Percentiles rank a stretch among this genome's conserved stretches.
These are phyloP conservation scores for Crematogaster levior DNA, from an alignment of 2,888 invertebrate species.

Conservation along the genomic window DNA sequence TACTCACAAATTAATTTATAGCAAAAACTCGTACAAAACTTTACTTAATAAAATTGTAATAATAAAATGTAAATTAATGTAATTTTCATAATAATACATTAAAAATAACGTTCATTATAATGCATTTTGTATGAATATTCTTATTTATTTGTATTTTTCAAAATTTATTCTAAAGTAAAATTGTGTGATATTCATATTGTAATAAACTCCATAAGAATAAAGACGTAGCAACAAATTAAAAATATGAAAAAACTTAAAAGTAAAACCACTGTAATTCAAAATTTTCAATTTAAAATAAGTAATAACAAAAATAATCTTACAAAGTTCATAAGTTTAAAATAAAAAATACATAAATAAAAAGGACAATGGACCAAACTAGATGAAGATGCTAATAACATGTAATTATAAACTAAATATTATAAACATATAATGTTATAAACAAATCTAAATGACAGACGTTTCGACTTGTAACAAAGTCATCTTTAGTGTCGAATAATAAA, in stretches of 20 bases:
- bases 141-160: background rate
- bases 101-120: background rate
- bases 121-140: background rate
- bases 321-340: background rate
- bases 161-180: slow-evolving; percentile 2
- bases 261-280: background rate
- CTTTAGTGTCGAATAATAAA: too few species aligned
- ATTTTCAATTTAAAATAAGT: background rate
- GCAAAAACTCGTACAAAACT: background rate
- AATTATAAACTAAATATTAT: too few species aligned
- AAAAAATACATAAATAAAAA: too few species aligned
- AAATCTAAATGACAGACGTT: too few species aligned
- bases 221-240: background rate
- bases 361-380: too few species aligned
- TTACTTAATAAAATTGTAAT: background rate
- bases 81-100: background rate
- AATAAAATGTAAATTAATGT: background rate
- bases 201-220: background rate
- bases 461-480: too few species aligned
- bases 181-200: background rate
- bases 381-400: too few species aligned
- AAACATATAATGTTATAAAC: too few species aligned
- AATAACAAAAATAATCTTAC: too few species aligned
- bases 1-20: background rate
- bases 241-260: background rate